Evolutionary conservation across 2,888 invertebrate genomes (phyloP).

Genomic region (Blastobasis lacticolella): DNA sequence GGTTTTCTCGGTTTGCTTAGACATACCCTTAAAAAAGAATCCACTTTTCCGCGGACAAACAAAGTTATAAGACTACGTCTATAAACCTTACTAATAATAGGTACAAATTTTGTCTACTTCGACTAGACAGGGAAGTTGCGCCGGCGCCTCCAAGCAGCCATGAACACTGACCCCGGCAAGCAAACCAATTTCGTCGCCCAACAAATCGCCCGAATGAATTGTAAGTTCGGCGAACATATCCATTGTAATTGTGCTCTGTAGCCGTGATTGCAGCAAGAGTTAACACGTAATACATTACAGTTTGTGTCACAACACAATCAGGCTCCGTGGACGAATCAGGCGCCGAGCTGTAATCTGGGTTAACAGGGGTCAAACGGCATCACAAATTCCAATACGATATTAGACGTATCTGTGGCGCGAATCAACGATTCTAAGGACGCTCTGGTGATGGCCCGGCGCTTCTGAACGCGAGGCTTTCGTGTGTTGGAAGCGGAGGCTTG

Average conservation of each 20-base stretch:
- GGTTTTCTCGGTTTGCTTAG: too few species aligned
- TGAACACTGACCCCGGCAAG: too few species aligned
- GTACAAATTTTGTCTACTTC: too few species aligned
- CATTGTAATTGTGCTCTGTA: constrained; percentile 64
- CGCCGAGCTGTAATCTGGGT: constrained; percentile 80
- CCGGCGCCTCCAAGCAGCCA: too few species aligned
- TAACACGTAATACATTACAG: constrained; percentile 75
- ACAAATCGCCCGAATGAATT: constrained; percentile 48
- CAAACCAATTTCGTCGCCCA: background rate
- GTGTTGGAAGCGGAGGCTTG: background rate
- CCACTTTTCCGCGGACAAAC: too few species aligned
- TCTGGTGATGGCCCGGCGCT: background rate
- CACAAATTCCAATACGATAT: constrained; percentile 80
- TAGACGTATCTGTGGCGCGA: constrained; percentile 74
- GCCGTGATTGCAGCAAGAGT: constrained; percentile 73
- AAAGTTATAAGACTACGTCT: too few species aligned
- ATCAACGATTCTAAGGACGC: constrained; percentile 59
- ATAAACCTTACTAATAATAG: too few species aligned
- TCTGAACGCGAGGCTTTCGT: too few species aligned
- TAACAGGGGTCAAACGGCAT: constrained; percentile 83
- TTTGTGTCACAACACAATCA: constrained; percentile 75
- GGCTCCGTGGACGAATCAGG: constrained; percentile 72
- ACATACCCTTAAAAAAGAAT: too few species aligned
- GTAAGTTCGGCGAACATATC: constrained; percentile 61
- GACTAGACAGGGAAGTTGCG: too few species aligned